phyloP scores from a whole-genome alignment of 2,113 vertebrate species.

The Calidris pygmaea region DNA sequence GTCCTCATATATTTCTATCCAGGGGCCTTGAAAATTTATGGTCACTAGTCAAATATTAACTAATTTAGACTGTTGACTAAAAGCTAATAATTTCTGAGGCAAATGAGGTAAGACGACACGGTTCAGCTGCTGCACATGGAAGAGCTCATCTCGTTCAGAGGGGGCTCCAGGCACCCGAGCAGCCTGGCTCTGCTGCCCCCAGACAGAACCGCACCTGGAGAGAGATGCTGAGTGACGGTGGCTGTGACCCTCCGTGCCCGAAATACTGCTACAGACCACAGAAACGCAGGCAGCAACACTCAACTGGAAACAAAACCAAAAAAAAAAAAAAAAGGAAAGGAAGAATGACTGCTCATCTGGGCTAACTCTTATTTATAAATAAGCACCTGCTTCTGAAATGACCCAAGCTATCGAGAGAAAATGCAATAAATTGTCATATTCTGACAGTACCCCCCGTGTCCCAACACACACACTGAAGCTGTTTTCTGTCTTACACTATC shows the following conservation, averaged over 20 bases:
- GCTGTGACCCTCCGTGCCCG: background rate
- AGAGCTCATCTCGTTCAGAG: background rate
- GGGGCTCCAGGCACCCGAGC: background rate
- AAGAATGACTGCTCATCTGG: background rate
- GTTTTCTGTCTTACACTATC: background rate
- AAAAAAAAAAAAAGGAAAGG: background rate
- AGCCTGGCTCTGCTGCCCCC: conserved; percentile 2
- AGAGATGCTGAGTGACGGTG: background rate
- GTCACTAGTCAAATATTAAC: conserved; percentile 47
- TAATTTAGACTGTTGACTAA: conserved; percentile 14
- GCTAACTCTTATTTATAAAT: background rate
- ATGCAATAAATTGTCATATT: background rate
- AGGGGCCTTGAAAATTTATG: conserved; percentile 11
- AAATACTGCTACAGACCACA: background rate
- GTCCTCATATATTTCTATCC: background rate
- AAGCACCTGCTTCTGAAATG: background rate
- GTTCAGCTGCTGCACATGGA: conserved; percentile 10
- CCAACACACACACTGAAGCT: background rate
- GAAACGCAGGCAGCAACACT: background rate
- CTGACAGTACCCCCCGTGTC: background rate
- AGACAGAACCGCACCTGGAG: conserved; percentile 16
- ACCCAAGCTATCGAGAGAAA: background rate
- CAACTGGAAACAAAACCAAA: background rate
- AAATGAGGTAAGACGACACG: background rate
- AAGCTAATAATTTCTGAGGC: conserved; percentile 49